These are phyloP conservation scores for Phenacoccus solenopsis DNA, from an alignment of 1,140 invertebrate genomes.

Conservation along the genomic window DNA sequence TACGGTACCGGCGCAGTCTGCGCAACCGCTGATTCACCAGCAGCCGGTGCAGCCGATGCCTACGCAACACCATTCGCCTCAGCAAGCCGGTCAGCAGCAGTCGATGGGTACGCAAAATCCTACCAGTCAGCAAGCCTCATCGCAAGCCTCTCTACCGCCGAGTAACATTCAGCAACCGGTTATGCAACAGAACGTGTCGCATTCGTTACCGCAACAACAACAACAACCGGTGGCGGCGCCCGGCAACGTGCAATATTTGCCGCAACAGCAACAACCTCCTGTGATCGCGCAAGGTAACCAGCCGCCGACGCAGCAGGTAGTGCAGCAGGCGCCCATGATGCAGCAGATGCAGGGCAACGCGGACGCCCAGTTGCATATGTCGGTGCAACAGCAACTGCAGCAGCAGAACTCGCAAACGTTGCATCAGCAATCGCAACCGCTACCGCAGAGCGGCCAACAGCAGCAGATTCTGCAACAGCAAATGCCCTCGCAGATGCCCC, in stretches of 20 bases:
- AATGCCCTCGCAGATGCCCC: conserved; percentile 33
- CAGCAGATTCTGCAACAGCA: conserved; percentile 20
- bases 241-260: conserved; percentile 22
- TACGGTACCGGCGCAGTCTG: neutral
- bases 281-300: conserved; percentile 21
- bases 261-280: conserved; percentile 21
- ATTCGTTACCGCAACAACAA: conserved; percentile 19
- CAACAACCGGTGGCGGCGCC: conserved; percentile 10
- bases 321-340: conserved; percentile 22
- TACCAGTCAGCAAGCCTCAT: no score
- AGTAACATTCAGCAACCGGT: neutral
- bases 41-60: neutral
- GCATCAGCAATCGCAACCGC: no score
- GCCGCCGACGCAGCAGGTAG: conserved; percentile 36
- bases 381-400: conserved; percentile 22
- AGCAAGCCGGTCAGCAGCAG: neutral
- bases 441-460: conserved; percentile 22
- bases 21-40: conserved; percentile 11
- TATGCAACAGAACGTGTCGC: neutral
- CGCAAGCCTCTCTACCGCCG: neutral
- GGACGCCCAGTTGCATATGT: conserved; percentile 24
- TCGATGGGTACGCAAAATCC: neutral
- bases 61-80: neutral
- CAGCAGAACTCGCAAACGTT: no score
- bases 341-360: conserved; percentile 23